Evolutionary conservation across 2,113 vertebrate genomes (phyloP).

Genomic region (Sebastes schlegelii): DNA sequence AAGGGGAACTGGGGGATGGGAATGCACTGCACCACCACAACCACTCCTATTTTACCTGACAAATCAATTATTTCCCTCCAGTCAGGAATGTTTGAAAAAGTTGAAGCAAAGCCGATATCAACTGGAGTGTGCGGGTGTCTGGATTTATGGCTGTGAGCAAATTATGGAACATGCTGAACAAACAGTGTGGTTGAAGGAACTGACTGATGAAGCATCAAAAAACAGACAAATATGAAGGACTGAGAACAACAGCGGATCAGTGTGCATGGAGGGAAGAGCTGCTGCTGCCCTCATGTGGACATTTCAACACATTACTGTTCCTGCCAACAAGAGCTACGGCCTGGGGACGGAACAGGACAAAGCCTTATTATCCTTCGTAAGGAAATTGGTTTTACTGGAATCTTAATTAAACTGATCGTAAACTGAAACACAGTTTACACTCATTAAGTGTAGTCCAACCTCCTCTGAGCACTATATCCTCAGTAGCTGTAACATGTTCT

Average conservation of each 20-base stretch:
- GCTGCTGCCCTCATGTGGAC: constrained; percentile 75
- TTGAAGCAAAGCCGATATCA: constrained; percentile 32
- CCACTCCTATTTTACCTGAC: constrained; percentile 47
- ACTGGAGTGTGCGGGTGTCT: not conserved
- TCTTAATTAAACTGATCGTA: constrained; percentile 43
- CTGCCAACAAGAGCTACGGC: not conserved
- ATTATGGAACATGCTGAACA: constrained; percentile 56
- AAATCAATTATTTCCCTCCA: constrained; percentile 59
- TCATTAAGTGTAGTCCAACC: not conserved
- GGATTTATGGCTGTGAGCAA: constrained; percentile 38
- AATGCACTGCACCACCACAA: constrained; percentile 28
- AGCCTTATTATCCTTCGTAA: constrained; percentile 27
- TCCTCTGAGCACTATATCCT: not conserved
- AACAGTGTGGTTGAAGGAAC: constrained; percentile 41
- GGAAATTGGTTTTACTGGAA: constrained; percentile 28
- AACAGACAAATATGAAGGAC: not conserved
- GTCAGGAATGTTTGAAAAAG: constrained; percentile 41
- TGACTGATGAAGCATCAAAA: constrained; percentile 43
- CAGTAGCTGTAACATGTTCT: constrained; percentile 13
- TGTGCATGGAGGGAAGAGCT: constrained; percentile 1
- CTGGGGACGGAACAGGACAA: not conserved
- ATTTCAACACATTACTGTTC: not conserved
- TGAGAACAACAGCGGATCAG: not conserved
- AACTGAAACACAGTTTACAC: constrained; percentile 34
- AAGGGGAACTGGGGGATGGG: constrained; percentile 18